A percentile compares a stretch with the other conserved stretches of the same genome.
Conservation (phyloP, 1,140 invertebrate species). For the Scaptomyza hsui region DNA sequence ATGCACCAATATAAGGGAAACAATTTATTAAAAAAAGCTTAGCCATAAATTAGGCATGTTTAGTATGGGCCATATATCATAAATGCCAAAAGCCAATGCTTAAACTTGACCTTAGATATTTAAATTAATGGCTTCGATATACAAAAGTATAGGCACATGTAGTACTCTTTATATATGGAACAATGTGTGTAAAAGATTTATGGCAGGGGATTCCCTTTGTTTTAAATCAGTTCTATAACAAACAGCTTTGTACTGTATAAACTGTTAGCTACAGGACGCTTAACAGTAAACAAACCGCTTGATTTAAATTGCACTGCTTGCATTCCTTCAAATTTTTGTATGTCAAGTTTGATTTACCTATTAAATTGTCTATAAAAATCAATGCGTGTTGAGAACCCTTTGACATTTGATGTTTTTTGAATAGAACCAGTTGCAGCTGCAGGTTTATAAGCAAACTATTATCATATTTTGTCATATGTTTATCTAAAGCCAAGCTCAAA, state of each 20-base stretch:
- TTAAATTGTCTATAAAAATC: too few relatives aligned
- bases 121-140: not conserved
- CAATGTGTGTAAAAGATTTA: not conserved
- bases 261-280: too few relatives aligned
- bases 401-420: slow-evolving; percentile 42
- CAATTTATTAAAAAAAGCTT: slow-evolving; percentile 17
- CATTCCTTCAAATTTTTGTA: too few relatives aligned
- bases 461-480: slow-evolving; percentile 61
- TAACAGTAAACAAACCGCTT: too few relatives aligned
- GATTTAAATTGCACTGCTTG: too few relatives aligned
- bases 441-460: slow-evolving; percentile 23
- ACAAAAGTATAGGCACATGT: not conserved
- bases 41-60: slow-evolving; percentile 57
- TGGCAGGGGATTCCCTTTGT: not conserved
- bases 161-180: slow-evolving; percentile 12
- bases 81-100: slow-evolving; percentile 25
- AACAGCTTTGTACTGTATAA: too few relatives aligned
- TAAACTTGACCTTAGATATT: slow-evolving; percentile 46
- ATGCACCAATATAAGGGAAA: slow-evolving; percentile 45
- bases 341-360: too few relatives aligned
- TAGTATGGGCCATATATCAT: slow-evolving; percentile 53
- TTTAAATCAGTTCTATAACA: too few relatives aligned
- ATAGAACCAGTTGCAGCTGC: slow-evolving; percentile 21
- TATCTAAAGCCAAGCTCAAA: slow-evolving; percentile 53
- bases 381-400: slow-evolving; percentile 40